Evolutionary conservation across 2,113 vertebrate genomes (phyloP).

Genomic region (Hippocampus guttulatus): DNA sequence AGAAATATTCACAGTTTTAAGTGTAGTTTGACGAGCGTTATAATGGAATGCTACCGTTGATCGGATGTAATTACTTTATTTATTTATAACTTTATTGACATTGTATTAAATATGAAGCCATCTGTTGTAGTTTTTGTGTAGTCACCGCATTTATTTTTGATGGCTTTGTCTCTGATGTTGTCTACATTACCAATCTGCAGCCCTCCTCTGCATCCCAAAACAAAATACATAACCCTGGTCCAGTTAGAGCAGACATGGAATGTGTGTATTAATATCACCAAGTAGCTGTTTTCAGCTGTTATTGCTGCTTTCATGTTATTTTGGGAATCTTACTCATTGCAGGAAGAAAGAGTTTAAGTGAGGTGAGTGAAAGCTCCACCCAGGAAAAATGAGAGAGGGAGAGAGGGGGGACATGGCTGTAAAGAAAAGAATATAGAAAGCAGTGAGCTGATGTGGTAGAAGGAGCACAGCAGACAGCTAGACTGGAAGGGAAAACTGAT

Average conservation of each 20-base stretch:
- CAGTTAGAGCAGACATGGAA: not conserved
- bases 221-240: not conserved
- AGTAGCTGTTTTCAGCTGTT: not conserved
- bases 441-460: conserved; percentile 6
- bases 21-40: not conserved
- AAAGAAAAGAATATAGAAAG: not conserved
- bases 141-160: not conserved
- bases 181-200: not conserved
- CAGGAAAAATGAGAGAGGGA: not conserved
- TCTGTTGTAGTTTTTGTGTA: not conserved
- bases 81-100: not conserved
- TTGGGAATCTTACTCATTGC: conserved; percentile 2
- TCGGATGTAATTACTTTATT: not conserved
- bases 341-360: conserved; percentile 4
- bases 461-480: too few relatives aligned
- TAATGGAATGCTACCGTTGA: not conserved
- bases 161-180: not conserved
- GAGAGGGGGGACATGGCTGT: not conserved
- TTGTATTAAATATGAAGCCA: not conserved
- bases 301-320: not conserved
- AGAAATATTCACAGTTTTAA: not conserved
- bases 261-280: not conserved
- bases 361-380: not conserved
- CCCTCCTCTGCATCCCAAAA: not conserved
- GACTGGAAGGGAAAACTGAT: too few relatives aligned